These are phyloP conservation scores for Ostrea denselamellosa DNA, from an alignment of 1,140 invertebrate genomes.

Conservation along the genomic window DNA sequence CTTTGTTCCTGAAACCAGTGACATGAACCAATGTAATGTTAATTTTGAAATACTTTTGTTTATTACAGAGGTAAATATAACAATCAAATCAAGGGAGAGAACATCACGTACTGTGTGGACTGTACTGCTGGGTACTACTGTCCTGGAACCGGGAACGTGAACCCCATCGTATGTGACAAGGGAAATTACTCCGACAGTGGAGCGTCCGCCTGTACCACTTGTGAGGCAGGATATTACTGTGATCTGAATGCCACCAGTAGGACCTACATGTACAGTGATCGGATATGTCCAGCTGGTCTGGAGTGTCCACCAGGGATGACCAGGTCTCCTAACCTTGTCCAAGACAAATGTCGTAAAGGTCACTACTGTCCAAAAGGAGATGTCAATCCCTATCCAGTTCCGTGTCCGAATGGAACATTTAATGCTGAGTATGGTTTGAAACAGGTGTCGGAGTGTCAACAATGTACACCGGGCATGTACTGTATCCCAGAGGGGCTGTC, in stretches of 20 bases:
- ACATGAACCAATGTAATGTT: neutral
- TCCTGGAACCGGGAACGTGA: conserved; percentile 63
- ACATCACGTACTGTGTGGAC: conserved; percentile 59
- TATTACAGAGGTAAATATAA: conserved; percentile 73
- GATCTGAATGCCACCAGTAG: conserved; percentile 72
- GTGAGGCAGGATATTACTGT: conserved; percentile 74
- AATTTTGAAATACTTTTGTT: conserved; percentile 39
- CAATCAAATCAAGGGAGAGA: conserved; percentile 64
- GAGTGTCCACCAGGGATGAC: conserved; percentile 75
- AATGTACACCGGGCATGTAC: conserved; percentile 73
- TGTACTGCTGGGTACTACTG: conserved; percentile 75
- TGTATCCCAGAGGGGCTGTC: conserved; percentile 67
- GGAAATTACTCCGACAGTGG: conserved; percentile 74
- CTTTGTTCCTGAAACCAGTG: too few species aligned
- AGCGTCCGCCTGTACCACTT: conserved; percentile 67
- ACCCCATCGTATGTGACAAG: conserved; percentile 73
- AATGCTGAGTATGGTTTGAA: conserved; percentile 67
- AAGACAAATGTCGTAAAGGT: conserved; percentile 70
- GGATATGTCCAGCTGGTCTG: conserved; percentile 74
- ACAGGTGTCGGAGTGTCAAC: conserved; percentile 71
- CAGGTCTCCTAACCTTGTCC: conserved; percentile 69
- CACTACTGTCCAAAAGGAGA: conserved; percentile 75
- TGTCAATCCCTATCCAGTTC: conserved; percentile 72
- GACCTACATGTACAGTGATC: conserved; percentile 65
- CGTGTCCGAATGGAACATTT: conserved; percentile 76